Evolutionary conservation across 2,797 vertebrate genomes (phyloP).

Genomic region (Eremophila alpestris): DNA sequence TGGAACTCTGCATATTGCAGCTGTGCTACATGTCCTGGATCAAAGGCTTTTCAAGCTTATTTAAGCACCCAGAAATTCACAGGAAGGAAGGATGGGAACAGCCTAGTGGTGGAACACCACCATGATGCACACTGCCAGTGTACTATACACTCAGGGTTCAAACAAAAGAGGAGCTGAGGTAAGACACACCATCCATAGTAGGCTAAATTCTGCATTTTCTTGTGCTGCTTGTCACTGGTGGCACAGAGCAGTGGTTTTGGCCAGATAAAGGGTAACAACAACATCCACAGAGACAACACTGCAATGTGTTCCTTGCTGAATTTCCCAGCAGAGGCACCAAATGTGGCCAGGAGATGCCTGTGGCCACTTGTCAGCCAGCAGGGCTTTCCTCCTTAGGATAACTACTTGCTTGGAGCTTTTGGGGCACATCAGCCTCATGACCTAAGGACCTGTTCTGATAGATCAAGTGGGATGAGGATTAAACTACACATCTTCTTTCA

Average conservation of each 20-base stretch:
- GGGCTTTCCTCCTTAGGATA: neutral
- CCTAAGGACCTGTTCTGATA: neutral
- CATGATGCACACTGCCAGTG: neutral
- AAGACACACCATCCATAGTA: neutral
- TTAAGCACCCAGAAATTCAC: neutral
- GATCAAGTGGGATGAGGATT: fast-evolving
- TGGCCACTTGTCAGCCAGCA: neutral
- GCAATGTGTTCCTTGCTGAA: neutral
- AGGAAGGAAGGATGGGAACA: neutral
- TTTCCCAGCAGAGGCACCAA: neutral
- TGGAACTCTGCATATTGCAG: neutral
- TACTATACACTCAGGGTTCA: neutral
- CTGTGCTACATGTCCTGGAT: neutral
- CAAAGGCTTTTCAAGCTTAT: neutral
- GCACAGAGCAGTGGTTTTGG: neutral
- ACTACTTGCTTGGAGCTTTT: neutral
- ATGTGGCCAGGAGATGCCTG: neutral
- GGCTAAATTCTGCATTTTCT: neutral
- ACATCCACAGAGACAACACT: fast-evolving
- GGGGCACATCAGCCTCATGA: neutral
- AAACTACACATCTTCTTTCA: neutral
- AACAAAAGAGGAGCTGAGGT: neutral
- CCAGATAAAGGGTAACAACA: neutral
- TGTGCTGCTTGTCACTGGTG: neutral
- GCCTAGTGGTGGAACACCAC: neutral